phyloP scores from a whole-genome alignment of 2,113 vertebrate genomes.

The Anguilla rostrata region DNA sequence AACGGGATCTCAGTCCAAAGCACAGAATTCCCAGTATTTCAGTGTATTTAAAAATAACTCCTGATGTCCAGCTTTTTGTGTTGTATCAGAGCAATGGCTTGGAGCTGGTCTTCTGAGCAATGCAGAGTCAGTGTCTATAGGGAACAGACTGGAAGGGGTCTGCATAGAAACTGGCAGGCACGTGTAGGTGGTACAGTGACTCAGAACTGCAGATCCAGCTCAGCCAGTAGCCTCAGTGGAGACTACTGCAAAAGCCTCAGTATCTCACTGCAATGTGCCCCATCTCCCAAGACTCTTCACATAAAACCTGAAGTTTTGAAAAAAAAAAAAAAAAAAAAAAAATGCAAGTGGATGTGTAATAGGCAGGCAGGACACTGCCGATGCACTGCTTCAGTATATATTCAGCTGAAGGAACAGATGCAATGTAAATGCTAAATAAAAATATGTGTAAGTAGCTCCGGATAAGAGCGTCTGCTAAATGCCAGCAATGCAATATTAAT shows the following conservation, averaged over 20 bases:
- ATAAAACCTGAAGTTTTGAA: neutral
- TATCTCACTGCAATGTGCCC: neutral
- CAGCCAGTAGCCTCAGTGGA: neutral
- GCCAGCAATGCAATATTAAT: too few relatives aligned
- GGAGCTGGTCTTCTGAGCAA: neutral
- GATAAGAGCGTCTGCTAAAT: too few relatives aligned
- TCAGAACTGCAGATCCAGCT: constrained; percentile 28
- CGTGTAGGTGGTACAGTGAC: constrained; percentile 22
- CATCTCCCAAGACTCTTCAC: neutral
- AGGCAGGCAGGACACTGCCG: too few relatives aligned
- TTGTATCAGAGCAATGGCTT: neutral
- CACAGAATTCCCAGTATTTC: neutral
- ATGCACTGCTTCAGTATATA: too few relatives aligned
- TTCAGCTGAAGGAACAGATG: too few relatives aligned
- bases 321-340: neutral
- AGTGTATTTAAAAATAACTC: neutral
- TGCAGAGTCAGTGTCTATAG: neutral
- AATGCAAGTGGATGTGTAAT: neutral
- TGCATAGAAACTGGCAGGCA: neutral
- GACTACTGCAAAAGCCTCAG: neutral
- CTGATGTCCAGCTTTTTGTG: neutral
- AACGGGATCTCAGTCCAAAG: neutral
- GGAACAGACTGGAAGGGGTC: neutral
- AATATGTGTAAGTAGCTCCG: too few relatives aligned
- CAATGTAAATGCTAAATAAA: too few relatives aligned